phyloP scores from a whole-genome alignment of 2,113 vertebrate genomes.

The Bos taurus region ARS-UCD2.0 NC_037340.1:39718001-39718500 shows the following conservation, averaged over 20 bases:
- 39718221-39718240: fast-evolving
- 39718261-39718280: background rate
- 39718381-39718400: background rate
- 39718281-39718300: background rate
- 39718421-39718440: background rate
- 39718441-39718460: background rate
- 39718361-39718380: background rate
- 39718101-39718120: background rate
- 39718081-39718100: background rate
- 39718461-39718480: conserved; percentile 7
- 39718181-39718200: background rate
- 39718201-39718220: background rate
- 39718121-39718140: background rate
- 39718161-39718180: background rate
- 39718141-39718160: background rate
- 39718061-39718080: background rate
- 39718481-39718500: background rate
- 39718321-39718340: background rate
- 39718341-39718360: background rate
- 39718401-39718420: background rate
- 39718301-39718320: background rate
- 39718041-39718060: background rate
- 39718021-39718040: background rate
- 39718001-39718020: background rate
- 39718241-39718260: background rate